These are phyloP conservation scores for Lottia gigantea DNA, from an alignment of 2,888 invertebrate genomes.

Conservation along the genomic window DNA sequence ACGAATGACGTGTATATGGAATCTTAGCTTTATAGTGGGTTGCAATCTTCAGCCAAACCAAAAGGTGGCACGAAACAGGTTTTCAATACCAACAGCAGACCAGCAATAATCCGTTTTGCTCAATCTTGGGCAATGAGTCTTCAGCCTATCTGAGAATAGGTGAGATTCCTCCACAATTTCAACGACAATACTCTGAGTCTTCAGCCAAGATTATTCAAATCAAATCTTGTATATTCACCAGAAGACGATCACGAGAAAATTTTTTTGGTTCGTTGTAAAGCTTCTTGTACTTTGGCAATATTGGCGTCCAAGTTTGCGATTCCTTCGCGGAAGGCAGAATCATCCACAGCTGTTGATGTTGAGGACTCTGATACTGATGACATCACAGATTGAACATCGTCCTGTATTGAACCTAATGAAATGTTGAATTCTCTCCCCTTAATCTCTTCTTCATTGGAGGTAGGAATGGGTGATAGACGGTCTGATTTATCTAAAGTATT, in stretches of 20 bases:
- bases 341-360: constrained; percentile 49
- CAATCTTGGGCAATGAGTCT: too few relatives aligned
- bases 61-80: too few relatives aligned
- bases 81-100: too few relatives aligned
- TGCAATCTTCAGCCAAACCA: too few relatives aligned
- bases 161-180: too few relatives aligned
- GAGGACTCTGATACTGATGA: constrained; percentile 33
- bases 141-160: too few relatives aligned
- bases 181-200: too few relatives aligned
- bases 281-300: constrained; percentile 54
- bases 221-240: too few relatives aligned
- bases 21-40: too few relatives aligned
- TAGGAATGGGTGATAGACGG: background rate
- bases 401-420: constrained; percentile 54
- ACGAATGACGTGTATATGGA: too few relatives aligned
- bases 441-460: constrained; percentile 31
- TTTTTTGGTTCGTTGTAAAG: constrained; percentile 53
- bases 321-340: constrained; percentile 53
- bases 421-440: constrained; percentile 47
- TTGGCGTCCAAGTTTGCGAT: constrained; percentile 60
- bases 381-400: constrained; percentile 43
- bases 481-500: background rate
- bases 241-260: constrained; percentile 34
- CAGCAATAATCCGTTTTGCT: too few relatives aligned
- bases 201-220: too few relatives aligned